Evolutionary conservation across 2,113 vertebrate genomes (phyloP), one percentile per base, ranked within the genome.

Genomic region (Brienomyrus brachyistius): DNA sequence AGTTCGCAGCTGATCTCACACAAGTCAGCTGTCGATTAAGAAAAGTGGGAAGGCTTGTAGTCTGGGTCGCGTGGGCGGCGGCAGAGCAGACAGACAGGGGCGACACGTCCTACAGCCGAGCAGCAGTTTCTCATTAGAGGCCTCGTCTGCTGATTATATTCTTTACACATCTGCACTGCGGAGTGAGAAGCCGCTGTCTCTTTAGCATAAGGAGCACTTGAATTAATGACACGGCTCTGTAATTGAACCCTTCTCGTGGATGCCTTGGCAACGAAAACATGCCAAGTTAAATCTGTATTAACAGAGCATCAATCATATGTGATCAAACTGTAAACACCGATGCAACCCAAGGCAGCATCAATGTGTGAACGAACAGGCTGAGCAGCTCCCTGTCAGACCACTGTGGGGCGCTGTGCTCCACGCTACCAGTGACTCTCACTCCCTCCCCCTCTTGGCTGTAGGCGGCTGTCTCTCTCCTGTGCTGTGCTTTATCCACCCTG

Each of bases 211-310:
- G 97, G 97, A 97, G 96, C 74, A 95, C 96, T 95, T 93, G 95
- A 97, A 98, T 98, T 97, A 98, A 98, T 97, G 97, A 97, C 97
- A 97, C 97, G 96, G 96, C 97, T 97, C 95, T 97, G 96, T 97
- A 97, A 97, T 97, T 97, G 96, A 97, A 97, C 93, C 97, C 97
- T 97, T 97, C 97, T 97, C 96, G 97, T 95, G 95, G 96, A 96
- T 97, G 96, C 96, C 97, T 96, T 96, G 97, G 97, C 97, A 97
- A 97, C 96, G 95, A 97, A 97, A 97, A 97, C 96, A 97, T 96
- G 96, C 96, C 96, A 96, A 96, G 97, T 94, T 97, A 95, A 95
- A 97, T 97, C 96, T 97, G 96, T 97, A 96, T 96, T 96, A 97
- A 97, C 96, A 96, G 95, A 96, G 96, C 97, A 98, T 98, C 97